These are phyloP conservation scores for Sinocyclocheilus grahami DNA, from an alignment of 2,113 vertebrate species.

Conservation along the genomic window DNA sequence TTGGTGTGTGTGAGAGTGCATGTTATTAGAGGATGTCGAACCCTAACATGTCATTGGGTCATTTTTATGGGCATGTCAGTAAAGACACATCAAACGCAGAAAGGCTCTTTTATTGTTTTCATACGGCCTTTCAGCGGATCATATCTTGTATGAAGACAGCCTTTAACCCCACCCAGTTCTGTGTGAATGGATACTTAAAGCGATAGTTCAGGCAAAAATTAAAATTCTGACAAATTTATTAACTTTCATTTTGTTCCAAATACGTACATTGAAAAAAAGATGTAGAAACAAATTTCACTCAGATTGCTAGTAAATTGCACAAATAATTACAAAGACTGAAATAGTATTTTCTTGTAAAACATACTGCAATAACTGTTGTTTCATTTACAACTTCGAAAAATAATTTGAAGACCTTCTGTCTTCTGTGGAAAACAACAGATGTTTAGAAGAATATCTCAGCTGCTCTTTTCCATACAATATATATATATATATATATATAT, in stretches of 20 bases:
- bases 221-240: neutral
- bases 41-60: slow-evolving; percentile 44
- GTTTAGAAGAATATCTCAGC: neutral
- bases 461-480: neutral
- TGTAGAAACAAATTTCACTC: neutral
- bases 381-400: too few species aligned
- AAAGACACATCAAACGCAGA: slow-evolving; percentile 16
- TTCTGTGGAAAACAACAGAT: neutral
- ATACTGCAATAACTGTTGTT: too few species aligned
- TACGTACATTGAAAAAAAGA: neutral
- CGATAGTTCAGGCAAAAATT: neutral
- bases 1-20: slow-evolving; percentile 8
- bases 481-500: too few species aligned
- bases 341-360: too few species aligned
- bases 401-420: neutral
- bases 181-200: slow-evolving; percentile 6
- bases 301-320: neutral
- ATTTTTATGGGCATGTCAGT: slow-evolving; percentile 52
- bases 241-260: neutral
- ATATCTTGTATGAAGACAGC: slow-evolving; percentile 15
- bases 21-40: slow-evolving; percentile 38
- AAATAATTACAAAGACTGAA: too few species aligned
- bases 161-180: neutral
- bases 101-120: slow-evolving; percentile 44
- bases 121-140: slow-evolving; percentile 31